These are phyloP conservation scores for Corythornis vintsioides DNA, from an alignment of 2,113 vertebrate genomes.

Conservation along the genomic window DNA sequence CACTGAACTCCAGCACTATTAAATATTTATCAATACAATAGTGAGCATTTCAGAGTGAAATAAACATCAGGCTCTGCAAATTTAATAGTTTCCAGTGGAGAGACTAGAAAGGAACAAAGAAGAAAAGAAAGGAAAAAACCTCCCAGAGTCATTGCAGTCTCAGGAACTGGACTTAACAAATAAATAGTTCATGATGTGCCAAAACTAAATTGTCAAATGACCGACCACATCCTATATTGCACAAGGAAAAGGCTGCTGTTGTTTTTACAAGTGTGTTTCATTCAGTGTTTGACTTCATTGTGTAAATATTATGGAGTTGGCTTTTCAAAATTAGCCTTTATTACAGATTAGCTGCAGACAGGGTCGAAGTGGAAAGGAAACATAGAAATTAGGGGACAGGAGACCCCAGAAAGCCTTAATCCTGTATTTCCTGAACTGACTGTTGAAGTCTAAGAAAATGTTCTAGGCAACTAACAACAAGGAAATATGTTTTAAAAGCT, in stretches of 20 bases:
- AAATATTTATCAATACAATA: slow-evolving; percentile 76
- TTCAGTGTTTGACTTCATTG: slow-evolving; percentile 71
- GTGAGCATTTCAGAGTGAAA: slow-evolving; percentile 52
- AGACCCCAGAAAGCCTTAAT: slow-evolving; percentile 23
- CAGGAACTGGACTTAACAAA: slow-evolving; percentile 70
- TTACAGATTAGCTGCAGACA: slow-evolving; percentile 67
- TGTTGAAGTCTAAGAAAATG: not conserved
- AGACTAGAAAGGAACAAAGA: not conserved
- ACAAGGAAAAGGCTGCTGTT: slow-evolving; percentile 65
- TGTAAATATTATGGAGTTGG: slow-evolving; percentile 67
- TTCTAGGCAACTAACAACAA: not conserved
- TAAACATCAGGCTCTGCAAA: slow-evolving; percentile 67
- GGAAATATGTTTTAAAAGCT: not conserved
- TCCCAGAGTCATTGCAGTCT: slow-evolving; percentile 50
- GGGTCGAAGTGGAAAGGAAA: not conserved
- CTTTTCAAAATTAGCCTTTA: slow-evolving; percentile 72
- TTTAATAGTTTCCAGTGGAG: slow-evolving; percentile 68
- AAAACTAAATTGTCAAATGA: slow-evolving; percentile 77
- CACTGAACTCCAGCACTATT: slow-evolving; percentile 56
- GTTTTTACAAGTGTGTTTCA: slow-evolving; percentile 80
- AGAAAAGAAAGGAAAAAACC: slow-evolving; percentile 19
- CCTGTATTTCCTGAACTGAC: not conserved
- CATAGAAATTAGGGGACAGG: slow-evolving; percentile 9
- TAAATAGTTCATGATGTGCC: slow-evolving; percentile 77
- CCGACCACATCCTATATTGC: slow-evolving; percentile 75